These are phyloP conservation scores for Lophochroa leadbeateri DNA, from an alignment of 2,113 vertebrate species.

Conservation along the genomic window DNA sequence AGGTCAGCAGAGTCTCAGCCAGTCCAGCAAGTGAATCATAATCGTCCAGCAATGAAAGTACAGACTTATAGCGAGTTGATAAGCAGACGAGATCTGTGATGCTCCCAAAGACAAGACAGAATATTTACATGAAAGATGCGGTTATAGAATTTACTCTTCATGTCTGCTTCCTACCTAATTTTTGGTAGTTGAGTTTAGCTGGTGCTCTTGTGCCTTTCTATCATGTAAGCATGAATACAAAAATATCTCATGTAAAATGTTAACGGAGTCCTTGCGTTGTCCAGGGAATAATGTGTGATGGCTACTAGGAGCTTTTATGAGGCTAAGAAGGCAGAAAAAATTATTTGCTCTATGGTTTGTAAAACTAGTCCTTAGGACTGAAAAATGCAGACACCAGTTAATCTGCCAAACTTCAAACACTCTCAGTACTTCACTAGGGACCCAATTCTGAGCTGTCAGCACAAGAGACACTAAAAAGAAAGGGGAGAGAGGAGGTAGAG, in stretches of 20 bases:
- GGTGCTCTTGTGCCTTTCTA: background rate
- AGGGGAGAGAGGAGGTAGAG: background rate
- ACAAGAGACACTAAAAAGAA: background rate
- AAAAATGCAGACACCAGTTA: background rate
- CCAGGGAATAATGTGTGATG: background rate
- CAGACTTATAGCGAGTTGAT: background rate
- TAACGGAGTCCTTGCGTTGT: background rate
- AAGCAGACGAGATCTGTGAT: background rate
- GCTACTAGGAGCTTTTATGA: background rate
- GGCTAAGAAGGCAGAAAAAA: background rate
- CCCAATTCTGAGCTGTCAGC: background rate
- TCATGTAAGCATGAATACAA: background rate
- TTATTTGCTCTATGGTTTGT: background rate
- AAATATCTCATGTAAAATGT: background rate
- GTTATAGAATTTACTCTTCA: background rate
- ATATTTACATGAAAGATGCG: fast-evolving
- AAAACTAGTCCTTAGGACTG: background rate
- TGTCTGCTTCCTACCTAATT: background rate
- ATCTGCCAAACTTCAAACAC: background rate
- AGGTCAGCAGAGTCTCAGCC: background rate
- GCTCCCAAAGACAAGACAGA: background rate
- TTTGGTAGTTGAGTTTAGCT: background rate
- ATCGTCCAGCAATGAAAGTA: background rate
- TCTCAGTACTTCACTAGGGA: background rate
- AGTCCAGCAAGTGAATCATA: background rate